These are phyloP conservation scores for Cynodonichthys magdalenae DNA, from an alignment of 2,797 vertebrate genomes.

Conservation along the genomic window DNA sequence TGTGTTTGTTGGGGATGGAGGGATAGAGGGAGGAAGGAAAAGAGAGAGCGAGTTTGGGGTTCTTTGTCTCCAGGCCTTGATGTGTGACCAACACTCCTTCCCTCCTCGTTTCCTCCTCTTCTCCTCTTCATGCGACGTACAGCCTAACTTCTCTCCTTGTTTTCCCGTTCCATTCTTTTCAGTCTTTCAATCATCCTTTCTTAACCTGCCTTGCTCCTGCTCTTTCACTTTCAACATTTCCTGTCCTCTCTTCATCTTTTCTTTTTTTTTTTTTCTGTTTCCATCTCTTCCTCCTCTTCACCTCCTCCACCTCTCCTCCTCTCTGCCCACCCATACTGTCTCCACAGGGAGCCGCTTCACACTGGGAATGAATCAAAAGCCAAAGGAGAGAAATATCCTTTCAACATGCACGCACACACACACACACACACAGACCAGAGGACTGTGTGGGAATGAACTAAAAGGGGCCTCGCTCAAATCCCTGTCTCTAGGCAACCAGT, in stretches of 20 bases:
- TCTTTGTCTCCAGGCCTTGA: constrained; percentile 98
- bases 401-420: constrained; percentile 83
- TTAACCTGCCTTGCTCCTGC: constrained; percentile 18
- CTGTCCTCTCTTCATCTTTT: constrained; percentile 27
- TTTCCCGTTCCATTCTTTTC: constrained; percentile 22
- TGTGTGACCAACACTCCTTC: constrained; percentile 94
- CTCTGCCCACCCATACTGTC: constrained; percentile 99
- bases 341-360: constrained; percentile 96
- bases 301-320: constrained; percentile 86
- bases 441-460: constrained; percentile 99
- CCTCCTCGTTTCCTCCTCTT: constrained; percentile 70
- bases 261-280: constrained; percentile 74
- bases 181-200: constrained; percentile 34
- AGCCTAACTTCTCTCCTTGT: constrained; percentile 45
- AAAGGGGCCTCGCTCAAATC: constrained; percentile 98
- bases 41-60: constrained; percentile 82
- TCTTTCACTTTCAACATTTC: constrained; percentile 31
- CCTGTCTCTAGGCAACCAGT: constrained; percentile 97
- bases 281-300: constrained; percentile 68
- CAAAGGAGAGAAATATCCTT: constrained; percentile 95
- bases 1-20: constrained; percentile 62
- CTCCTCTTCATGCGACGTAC: constrained; percentile 30
- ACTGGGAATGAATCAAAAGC: constrained; percentile 98
- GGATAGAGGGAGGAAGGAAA: constrained; percentile 55
- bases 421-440: constrained; percentile 35